phyloP scores from a whole-genome alignment of 2,888 invertebrate species.

The Eucera pruinosa region DNA sequence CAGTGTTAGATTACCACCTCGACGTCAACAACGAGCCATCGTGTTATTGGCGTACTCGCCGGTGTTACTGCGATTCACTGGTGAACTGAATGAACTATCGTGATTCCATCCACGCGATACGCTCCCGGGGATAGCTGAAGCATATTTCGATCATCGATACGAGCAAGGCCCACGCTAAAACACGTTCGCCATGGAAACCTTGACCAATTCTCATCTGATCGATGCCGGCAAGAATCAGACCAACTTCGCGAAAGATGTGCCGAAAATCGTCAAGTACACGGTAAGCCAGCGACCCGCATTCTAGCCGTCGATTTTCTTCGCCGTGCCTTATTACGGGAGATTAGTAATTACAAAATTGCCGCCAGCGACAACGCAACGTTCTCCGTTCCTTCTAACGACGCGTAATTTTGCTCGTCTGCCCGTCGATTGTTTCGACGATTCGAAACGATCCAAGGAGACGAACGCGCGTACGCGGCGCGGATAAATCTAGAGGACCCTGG shows the following conservation, averaged over 20 bases:
- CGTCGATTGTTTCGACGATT: neutral
- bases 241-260: slow-evolving; percentile 75
- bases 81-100: slow-evolving; percentile 11
- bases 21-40: slow-evolving; percentile 70
- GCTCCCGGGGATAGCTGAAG: too few species aligned
- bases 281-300: slow-evolving; percentile 76
- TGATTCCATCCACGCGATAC: neutral
- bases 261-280: slow-evolving; percentile 78
- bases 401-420: too few species aligned
- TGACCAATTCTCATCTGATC: slow-evolving; percentile 50
- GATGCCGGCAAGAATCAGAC: slow-evolving; percentile 69
- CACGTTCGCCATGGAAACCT: slow-evolving; percentile 69
- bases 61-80: slow-evolving; percentile 26
- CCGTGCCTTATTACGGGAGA: slow-evolving; percentile 10
- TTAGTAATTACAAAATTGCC: slow-evolving; percentile 25
- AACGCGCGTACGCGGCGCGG: too few species aligned
- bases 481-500: too few species aligned
- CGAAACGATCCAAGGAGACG: too few species aligned
- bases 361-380: too few species aligned
- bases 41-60: slow-evolving; percentile 40
- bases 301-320: too few species aligned
- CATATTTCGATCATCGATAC: too few species aligned
- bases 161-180: too few species aligned
- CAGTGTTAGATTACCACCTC: slow-evolving; percentile 77
- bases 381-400: too few species aligned